A percentile compares a stretch with the other conserved stretches of the same genome.
phyloP scores from a whole-genome alignment of 2,113 vertebrate genomes.

The Mionectes macconnelli region DNA sequence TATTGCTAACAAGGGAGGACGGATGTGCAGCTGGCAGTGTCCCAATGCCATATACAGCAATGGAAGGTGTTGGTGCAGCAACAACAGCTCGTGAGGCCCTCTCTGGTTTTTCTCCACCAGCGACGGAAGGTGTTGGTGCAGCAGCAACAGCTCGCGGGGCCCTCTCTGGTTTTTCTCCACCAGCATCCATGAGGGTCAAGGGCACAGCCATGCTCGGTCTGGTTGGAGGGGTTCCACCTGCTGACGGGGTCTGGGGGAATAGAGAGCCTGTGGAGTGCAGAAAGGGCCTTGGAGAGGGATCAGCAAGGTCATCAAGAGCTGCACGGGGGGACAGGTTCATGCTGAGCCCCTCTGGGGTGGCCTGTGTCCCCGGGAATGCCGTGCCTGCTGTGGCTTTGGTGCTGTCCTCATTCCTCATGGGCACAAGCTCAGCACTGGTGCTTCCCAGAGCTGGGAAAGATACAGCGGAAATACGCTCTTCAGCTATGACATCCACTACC shows the following conservation, averaged over 20 bases:
- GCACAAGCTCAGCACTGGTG: not conserved
- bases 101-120: not conserved
- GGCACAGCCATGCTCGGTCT: not conserved
- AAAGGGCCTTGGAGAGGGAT: not conserved
- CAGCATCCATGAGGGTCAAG: rapidly evolving
- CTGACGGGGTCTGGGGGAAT: not conserved
- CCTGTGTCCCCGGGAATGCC: rapidly evolving
- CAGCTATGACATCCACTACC: rapidly evolving
- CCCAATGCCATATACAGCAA: rapidly evolving
- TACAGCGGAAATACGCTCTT: rapidly evolving
- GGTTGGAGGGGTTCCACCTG: not conserved
- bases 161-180: not conserved
- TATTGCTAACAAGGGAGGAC: not conserved
- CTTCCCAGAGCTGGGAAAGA: not conserved
- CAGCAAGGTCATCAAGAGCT: rapidly evolving
- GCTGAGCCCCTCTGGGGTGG: not conserved
- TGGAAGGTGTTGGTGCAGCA: not conserved
- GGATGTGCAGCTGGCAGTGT: not conserved
- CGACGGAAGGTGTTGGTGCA: not conserved
- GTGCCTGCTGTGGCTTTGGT: not conserved
- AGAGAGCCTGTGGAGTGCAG: rapidly evolving
- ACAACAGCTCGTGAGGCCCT: not conserved
- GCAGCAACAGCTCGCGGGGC: not conserved
- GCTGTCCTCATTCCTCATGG: not conserved
- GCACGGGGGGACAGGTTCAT: rapidly evolving